Conservation (phyloP, 37 sponge, comb jelly and placozoan genomes). For the Chondrilla cf. caribensis region DNA sequence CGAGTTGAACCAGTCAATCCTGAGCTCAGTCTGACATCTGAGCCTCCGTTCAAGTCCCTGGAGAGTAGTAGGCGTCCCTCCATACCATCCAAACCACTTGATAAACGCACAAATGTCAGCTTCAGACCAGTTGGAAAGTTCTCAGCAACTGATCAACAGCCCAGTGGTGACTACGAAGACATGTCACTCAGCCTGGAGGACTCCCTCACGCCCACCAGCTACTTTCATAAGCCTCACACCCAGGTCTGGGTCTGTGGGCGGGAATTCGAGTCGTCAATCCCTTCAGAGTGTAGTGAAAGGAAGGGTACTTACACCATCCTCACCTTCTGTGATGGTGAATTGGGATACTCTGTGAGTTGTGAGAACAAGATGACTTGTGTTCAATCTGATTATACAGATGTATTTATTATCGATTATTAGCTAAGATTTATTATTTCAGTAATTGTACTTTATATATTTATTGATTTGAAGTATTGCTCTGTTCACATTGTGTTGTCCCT, state of each 20-base stretch:
- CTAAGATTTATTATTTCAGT: too few relatives aligned
- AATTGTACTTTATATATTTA: too few relatives aligned
- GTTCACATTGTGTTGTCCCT: neutral
- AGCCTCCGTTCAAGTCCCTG: neutral
- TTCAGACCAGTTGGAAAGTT: neutral
- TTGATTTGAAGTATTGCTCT: neutral
- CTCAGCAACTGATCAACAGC: neutral
- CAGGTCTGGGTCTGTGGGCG: slow-evolving; percentile 83
- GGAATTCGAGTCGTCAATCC: neutral
- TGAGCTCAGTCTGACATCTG: neutral
- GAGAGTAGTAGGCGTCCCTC: neutral
- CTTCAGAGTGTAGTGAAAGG: neutral
- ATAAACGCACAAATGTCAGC: too few relatives aligned
- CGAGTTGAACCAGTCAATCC: slow-evolving; percentile 43
- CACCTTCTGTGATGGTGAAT: slow-evolving; percentile 49
- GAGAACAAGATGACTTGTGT: neutral
- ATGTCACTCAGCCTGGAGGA: neutral
- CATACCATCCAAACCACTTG: neutral
- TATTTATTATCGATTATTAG: too few relatives aligned
- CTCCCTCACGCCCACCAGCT: too few relatives aligned
- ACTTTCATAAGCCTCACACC: slow-evolving; percentile 20
- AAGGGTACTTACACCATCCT: slow-evolving; percentile 67
- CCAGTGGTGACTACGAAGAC: neutral
- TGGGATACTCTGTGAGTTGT: slow-evolving; percentile 53
- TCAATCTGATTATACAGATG: neutral